Conservation (phyloP, 2,888 invertebrate genomes). For the Eupithecia inturbata region DNA sequence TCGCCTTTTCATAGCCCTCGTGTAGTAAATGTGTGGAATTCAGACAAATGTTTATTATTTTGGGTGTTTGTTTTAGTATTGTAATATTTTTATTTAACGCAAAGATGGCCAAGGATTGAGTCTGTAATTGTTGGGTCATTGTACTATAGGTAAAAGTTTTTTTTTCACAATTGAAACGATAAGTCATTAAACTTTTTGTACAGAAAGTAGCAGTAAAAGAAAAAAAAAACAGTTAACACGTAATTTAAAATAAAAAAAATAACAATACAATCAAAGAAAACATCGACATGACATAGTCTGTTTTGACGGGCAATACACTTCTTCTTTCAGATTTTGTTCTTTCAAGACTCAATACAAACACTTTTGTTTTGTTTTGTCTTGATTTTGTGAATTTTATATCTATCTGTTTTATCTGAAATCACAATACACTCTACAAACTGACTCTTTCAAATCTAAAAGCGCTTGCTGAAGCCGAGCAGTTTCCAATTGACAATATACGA, state of each 20-base stretch:
- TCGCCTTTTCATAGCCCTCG: slow-evolving; percentile 81
- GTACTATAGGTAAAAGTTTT: neutral
- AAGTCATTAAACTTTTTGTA: no score
- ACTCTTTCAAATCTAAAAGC: slow-evolving; percentile 78
- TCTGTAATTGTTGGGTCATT: neutral
- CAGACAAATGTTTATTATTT: slow-evolving; percentile 47
- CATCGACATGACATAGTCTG: no score
- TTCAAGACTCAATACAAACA: neutral
- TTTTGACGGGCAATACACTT: no score
- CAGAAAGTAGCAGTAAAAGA: no score
- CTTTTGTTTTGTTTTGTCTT: neutral
- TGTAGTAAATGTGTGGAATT: slow-evolving; percentile 64
- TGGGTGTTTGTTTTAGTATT: slow-evolving; percentile 12
- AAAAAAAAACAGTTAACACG: no score
- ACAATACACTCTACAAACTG: slow-evolving; percentile 56
- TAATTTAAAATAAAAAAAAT: no score
- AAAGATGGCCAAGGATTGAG: neutral
- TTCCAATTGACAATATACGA: slow-evolving; percentile 79
- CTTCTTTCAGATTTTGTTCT: neutral
- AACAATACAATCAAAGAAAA: no score
- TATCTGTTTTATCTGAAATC: slow-evolving; percentile 45
- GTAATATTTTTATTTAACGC: slow-evolving; percentile 9
- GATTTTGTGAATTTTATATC: neutral
- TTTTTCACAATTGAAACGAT: neutral
- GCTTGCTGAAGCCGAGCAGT: slow-evolving; percentile 70